Evolutionary conservation across 2,113 vertebrate species (phyloP).

Genomic region (Aramus guarauna): DNA sequence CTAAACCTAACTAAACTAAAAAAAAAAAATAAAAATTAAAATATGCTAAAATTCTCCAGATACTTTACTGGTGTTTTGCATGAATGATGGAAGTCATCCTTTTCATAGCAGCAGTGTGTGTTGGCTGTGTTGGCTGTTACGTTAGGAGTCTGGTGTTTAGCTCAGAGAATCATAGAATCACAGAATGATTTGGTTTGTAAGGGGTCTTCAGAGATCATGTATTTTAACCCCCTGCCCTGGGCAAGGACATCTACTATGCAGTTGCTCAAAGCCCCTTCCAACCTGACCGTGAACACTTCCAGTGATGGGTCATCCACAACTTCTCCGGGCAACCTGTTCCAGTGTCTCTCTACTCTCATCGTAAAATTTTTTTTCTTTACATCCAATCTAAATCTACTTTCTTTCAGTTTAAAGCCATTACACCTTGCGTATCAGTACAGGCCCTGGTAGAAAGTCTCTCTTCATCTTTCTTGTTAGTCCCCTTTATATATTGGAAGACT

Average conservation of each 20-base stretch:
- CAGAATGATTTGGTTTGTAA: not conserved
- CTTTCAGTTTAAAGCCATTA: not conserved
- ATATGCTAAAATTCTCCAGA: not conserved
- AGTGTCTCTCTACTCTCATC: not conserved
- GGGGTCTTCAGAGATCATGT: not conserved
- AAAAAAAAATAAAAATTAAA: not conserved
- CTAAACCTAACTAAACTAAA: not conserved
- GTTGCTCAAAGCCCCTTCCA: not conserved
- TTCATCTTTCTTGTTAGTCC: not conserved
- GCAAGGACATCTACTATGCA: not conserved
- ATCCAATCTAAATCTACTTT: not conserved
- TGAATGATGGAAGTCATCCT: not conserved
- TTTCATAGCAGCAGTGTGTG: not conserved
- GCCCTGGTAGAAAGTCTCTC: not conserved
- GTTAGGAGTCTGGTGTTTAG: not conserved
- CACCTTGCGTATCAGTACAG: not conserved
- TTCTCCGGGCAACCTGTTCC: not conserved
- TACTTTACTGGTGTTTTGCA: not conserved
- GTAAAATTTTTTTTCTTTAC: not conserved
- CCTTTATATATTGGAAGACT: not conserved
- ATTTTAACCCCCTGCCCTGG: accelerated
- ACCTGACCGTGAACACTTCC: not conserved
- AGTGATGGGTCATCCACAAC: not conserved
- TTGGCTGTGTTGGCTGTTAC: not conserved
- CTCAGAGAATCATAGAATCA: not conserved